Evolutionary conservation across 2,113 vertebrate species (phyloP).

Genomic region (Regulus satrapa): DNA sequence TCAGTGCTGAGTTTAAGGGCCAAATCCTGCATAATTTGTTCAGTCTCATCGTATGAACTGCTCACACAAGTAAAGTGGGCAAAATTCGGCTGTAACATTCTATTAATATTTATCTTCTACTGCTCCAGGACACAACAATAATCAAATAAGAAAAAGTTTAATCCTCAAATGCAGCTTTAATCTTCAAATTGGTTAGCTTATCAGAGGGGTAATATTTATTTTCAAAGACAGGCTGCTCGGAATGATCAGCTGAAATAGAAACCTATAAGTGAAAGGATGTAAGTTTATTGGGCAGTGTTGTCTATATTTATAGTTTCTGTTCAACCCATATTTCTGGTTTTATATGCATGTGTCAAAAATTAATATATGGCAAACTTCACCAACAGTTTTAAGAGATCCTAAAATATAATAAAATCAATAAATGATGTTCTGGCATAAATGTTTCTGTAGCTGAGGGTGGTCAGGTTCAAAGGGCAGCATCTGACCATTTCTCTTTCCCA

Average conservation of each 20-base stretch:
- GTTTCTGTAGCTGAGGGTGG: constrained; percentile 59
- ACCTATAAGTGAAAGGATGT: constrained; percentile 16
- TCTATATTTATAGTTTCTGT: constrained; percentile 56
- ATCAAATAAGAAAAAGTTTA: constrained; percentile 60
- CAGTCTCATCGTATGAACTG: not conserved
- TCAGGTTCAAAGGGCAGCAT: constrained; percentile 83
- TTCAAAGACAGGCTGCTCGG: constrained; percentile 30
- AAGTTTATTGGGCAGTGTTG: constrained; percentile 44
- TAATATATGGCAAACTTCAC: constrained; percentile 50
- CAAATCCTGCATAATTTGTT: not conserved
- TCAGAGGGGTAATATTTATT: constrained; percentile 51
- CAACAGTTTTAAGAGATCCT: constrained; percentile 51
- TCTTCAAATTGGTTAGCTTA: constrained; percentile 60
- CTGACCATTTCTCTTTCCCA: constrained; percentile 85
- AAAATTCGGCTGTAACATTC: constrained; percentile 19
- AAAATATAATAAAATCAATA: constrained; percentile 72
- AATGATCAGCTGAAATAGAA: constrained; percentile 47
- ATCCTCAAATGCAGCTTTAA: constrained; percentile 56
- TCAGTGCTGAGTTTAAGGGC: not conserved
- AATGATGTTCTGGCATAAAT: constrained; percentile 47
- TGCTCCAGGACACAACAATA: constrained; percentile 2
- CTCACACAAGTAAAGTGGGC: not conserved
- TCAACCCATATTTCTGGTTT: constrained; percentile 41
- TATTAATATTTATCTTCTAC: constrained; percentile 44
- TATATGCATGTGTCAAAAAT: constrained; percentile 48